phyloP scores from a whole-genome alignment of 2,888 invertebrate genomes.

The Hesperia comma region DNA sequence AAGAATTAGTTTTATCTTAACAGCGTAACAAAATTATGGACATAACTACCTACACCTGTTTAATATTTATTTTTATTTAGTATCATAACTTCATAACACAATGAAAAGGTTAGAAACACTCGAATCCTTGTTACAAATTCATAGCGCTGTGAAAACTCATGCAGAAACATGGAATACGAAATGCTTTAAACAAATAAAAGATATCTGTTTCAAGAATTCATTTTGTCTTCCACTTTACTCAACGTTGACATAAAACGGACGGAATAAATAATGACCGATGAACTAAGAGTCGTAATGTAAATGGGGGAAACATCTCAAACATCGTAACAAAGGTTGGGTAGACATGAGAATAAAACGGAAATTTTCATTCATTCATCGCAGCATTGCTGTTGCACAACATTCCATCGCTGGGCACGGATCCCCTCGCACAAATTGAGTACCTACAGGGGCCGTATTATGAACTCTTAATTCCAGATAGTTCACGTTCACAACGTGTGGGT shows the following conservation, averaged over 20 bases:
- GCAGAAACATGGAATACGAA: slow-evolving; percentile 32
- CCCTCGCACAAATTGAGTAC: no score
- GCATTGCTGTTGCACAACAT: no score
- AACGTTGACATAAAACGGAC: slow-evolving; percentile 17
- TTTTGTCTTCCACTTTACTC: slow-evolving; percentile 26
- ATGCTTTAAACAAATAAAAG: slow-evolving; percentile 13
- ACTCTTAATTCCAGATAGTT: no score
- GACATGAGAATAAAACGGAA: background rate
- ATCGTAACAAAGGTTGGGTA: background rate
- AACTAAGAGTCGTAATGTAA: slow-evolving; percentile 17
- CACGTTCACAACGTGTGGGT: no score
- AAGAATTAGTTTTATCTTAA: no score
- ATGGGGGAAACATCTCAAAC: background rate
- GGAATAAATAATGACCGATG: slow-evolving; percentile 25
- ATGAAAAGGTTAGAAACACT: slow-evolving; percentile 31
- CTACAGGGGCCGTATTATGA: no score
- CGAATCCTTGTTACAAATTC: slow-evolving; percentile 31
- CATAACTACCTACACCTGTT: background rate
- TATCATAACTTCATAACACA: slow-evolving; percentile 21
- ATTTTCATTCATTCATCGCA: no score
- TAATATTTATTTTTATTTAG: slow-evolving; percentile 16
- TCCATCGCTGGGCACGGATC: no score
- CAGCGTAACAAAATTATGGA: no score
- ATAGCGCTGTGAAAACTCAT: slow-evolving; percentile 24
- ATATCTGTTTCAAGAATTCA: slow-evolving; percentile 29